phyloP scores from a whole-genome alignment of 1,140 invertebrate genomes.

The Drosophila ficusphila region DNA sequence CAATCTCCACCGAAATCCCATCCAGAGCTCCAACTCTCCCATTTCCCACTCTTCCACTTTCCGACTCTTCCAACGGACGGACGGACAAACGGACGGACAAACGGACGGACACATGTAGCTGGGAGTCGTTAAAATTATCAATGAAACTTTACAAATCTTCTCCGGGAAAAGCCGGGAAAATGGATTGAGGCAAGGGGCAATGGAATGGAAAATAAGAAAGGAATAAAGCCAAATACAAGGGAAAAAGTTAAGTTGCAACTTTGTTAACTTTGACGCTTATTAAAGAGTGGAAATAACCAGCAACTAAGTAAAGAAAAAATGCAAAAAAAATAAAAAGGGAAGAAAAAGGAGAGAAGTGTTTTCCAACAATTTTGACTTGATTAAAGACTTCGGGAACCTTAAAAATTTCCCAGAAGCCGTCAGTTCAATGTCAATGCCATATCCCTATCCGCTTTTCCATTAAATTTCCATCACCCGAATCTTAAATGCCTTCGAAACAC shows the following conservation, averaged over 20 bases:
- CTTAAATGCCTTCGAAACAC: conserved; percentile 22
- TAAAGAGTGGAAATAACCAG: conserved; percentile 42
- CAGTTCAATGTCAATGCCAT: conserved; percentile 45
- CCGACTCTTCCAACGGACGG: not conserved
- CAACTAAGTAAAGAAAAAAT: conserved; percentile 1
- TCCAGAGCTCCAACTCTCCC: not conserved
- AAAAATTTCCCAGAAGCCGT: conserved; percentile 8
- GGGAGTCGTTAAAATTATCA: conserved; percentile 77
- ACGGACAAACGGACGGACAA: conserved; percentile 21
- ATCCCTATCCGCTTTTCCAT: conserved; percentile 15
- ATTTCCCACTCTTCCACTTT: not conserved
- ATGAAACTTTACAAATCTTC: conserved; percentile 75
- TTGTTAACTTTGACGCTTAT: conserved; percentile 68
- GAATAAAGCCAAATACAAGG: conserved; percentile 31
- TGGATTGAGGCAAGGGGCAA: not conserved
- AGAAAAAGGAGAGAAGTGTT: not conserved
- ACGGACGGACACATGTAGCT: conserved; percentile 44
- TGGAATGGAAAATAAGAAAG: not conserved
- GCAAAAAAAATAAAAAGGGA: not conserved
- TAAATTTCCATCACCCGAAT: conserved; percentile 27
- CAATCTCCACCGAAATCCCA: not conserved
- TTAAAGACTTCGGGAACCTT: conserved; percentile 16
- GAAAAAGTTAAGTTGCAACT: conserved; percentile 53
- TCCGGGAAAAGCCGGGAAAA: conserved; percentile 1
- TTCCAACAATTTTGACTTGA: conserved; percentile 13